Conservation (phyloP, 2,113 vertebrate species). For the Anarhynchus alexandrinus region DNA sequence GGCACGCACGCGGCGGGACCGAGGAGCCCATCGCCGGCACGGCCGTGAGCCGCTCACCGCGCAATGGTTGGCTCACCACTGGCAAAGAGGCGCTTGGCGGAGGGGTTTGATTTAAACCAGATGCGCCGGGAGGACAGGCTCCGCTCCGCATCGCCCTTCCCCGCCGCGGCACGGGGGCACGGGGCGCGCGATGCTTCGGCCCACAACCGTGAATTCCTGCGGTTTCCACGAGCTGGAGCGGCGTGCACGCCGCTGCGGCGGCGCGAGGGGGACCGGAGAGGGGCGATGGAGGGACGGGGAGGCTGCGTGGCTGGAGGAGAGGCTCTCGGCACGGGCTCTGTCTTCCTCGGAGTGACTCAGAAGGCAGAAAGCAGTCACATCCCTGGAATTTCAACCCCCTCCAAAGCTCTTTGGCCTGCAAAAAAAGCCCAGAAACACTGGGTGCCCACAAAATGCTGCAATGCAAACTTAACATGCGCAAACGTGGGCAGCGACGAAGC, state of each 20-base stretch:
- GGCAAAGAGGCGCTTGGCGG: neutral
- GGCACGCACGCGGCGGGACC: rapidly evolving
- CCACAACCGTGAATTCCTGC: neutral
- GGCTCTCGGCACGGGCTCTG: neutral
- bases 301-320: neutral
- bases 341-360: neutral
- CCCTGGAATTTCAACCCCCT: neutral
- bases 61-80: neutral
- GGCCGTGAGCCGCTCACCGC: neutral
- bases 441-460: rapidly evolving
- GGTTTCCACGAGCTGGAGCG: neutral
- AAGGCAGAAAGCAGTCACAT: neutral
- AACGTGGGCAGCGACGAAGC: rapidly evolving
- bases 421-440: neutral
- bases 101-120: neutral
- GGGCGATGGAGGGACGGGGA: rapidly evolving
- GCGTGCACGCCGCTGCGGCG: rapidly evolving
- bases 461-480: rapidly evolving
- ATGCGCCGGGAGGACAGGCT: neutral
- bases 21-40: rapidly evolving
- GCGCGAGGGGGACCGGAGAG: neutral
- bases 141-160: neutral
- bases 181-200: rapidly evolving
- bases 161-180: neutral
- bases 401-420: neutral